Conservation (phyloP, 2,888 invertebrate species). For the Leptothorax acervorum region DNA sequence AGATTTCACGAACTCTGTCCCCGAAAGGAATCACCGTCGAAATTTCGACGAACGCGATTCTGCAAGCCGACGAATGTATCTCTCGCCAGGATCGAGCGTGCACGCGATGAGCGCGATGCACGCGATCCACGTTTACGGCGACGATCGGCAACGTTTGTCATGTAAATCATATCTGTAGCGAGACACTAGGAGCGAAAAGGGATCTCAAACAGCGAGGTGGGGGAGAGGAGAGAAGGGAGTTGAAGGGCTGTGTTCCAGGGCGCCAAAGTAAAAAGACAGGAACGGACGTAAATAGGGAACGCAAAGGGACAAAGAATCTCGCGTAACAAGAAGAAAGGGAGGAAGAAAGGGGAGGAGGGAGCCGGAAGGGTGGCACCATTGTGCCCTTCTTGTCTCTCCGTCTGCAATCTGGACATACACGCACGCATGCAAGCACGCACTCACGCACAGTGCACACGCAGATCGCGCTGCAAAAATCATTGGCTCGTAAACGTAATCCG, state of each 20-base stretch:
- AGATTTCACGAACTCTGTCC: not conserved
- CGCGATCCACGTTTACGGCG: slow-evolving; percentile 25
- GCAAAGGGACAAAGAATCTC: slow-evolving; percentile 34
- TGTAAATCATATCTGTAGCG: slow-evolving; percentile 53
- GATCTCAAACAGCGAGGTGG: not conserved
- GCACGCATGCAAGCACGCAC: slow-evolving; percentile 13
- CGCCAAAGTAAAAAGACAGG: slow-evolving; percentile 45
- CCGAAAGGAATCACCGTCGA: not conserved
- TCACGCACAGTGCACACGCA: slow-evolving; percentile 2
- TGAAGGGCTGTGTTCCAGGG: not conserved
- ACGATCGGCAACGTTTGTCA: slow-evolving; percentile 53
- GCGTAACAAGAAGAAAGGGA: not conserved
- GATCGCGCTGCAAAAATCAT: slow-evolving; percentile 72
- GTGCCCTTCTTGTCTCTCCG: slow-evolving; percentile 57
- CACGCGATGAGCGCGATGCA: slow-evolving; percentile 41
- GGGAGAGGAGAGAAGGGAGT: not conserved
- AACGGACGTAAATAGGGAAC: slow-evolving; percentile 44
- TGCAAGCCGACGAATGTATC: not conserved
- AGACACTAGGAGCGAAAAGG: slow-evolving; percentile 17
- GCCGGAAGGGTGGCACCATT: slow-evolving; percentile 54
- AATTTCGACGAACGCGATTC: not conserved
- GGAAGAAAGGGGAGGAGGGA: slow-evolving; percentile 24
- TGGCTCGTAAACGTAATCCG: slow-evolving; percentile 73
- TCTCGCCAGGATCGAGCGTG: slow-evolving; percentile 2
- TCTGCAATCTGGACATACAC: slow-evolving; percentile 59